Percentiles rank a stretch among this genome's conserved stretches.
These are phyloP conservation scores for Eunapius fragilis DNA, from an alignment of 37 sponge, comb jelly and placozoan genomes.

Conservation along the genomic window DNA sequence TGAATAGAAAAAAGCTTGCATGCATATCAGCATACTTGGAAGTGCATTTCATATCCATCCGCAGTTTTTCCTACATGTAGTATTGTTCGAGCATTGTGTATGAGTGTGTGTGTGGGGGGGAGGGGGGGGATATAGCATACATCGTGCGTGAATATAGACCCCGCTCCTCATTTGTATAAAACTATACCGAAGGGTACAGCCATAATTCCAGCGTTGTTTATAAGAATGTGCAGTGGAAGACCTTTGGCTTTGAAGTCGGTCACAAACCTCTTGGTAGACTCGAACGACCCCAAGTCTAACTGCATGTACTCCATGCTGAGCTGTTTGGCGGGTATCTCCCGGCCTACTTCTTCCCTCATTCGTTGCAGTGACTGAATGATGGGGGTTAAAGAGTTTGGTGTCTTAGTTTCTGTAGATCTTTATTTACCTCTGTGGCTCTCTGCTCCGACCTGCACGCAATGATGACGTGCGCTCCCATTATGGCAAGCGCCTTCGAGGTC, in stretches of 20 bases:
- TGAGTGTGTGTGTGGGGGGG: too few relatives aligned
- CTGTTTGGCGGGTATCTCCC: slow-evolving; percentile 5
- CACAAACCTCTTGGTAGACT: slow-evolving; percentile 61
- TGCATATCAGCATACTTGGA: slow-evolving; percentile 45
- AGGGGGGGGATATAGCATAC: too few relatives aligned
- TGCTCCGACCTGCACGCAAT: slow-evolving; percentile 76
- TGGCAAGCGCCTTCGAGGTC: slow-evolving; percentile 71
- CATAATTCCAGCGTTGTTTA: slow-evolving; percentile 84
- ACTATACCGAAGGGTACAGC: slow-evolving; percentile 36
- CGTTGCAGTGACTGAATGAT: slow-evolving; percentile 42
- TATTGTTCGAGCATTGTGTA: too few relatives aligned
- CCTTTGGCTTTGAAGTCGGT: slow-evolving; percentile 60
- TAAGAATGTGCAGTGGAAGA: slow-evolving; percentile 78
- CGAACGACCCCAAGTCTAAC: slow-evolving; percentile 31
- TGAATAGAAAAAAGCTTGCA: neutral
- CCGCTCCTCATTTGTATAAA: neutral
- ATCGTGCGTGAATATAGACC: too few relatives aligned
- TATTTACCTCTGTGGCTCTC: slow-evolving; percentile 64
- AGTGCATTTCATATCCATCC: slow-evolving; percentile 63
- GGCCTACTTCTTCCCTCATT: slow-evolving; percentile 32
- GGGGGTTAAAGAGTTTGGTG: neutral
- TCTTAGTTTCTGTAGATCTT: neutral
- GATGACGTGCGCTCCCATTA: slow-evolving; percentile 82
- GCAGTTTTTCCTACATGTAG: slow-evolving; percentile 37
- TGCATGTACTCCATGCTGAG: slow-evolving; percentile 44